A percentile compares a stretch with the other conserved stretches of the same genome.
Conservation (phyloP, 2,888 invertebrate species). For the Nasonovia ribisnigri region DNA sequence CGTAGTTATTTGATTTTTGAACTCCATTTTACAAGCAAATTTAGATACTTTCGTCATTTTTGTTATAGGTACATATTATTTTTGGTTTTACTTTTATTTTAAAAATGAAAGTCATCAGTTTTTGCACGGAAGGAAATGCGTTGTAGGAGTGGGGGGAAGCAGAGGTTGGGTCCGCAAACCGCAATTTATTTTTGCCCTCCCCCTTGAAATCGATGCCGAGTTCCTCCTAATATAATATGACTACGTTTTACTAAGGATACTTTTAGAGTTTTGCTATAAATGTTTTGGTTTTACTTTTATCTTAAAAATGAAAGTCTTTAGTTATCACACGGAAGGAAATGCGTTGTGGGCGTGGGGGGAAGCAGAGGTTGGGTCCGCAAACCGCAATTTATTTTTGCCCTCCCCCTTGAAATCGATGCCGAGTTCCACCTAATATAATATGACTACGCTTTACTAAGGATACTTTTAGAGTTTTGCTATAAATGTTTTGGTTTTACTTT, state of each 20-base stretch:
- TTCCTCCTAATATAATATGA: neutral
- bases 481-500: neutral
- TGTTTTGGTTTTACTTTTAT: slow-evolving; percentile 11
- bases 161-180: slow-evolving; percentile 2
- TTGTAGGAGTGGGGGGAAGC: neutral
- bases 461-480: neutral
- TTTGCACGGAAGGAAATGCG: neutral
- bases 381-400: neutral
- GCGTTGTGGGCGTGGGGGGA: neutral
- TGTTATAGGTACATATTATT: neutral
- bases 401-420: slow-evolving; percentile 3
- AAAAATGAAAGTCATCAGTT: neutral
- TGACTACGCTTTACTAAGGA: neutral
- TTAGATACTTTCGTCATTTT: neutral
- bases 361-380: neutral
- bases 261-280: neutral
- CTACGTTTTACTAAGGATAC: neutral
- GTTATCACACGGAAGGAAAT: neutral
- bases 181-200: neutral
- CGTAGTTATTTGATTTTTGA: neutral
- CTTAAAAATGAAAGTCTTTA: slow-evolving; percentile 34
- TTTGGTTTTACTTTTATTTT: slow-evolving; percentile 10
- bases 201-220: neutral
- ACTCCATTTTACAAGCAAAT: neutral
- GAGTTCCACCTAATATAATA: neutral